Evolutionary conservation across 2,888 invertebrate genomes (phyloP).

Genomic region (Homarus gammarus): DNA sequence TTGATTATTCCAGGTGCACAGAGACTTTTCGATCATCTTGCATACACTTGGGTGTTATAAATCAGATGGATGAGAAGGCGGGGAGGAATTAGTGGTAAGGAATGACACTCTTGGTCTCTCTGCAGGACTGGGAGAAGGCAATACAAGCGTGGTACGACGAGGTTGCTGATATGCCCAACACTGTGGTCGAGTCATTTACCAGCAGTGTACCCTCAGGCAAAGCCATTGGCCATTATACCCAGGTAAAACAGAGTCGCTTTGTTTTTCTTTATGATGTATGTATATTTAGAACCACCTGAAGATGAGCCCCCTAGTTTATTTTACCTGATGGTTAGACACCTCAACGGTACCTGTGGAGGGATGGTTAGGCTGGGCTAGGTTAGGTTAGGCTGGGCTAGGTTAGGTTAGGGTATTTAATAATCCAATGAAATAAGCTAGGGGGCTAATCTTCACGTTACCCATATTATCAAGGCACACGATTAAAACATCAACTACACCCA

Average conservation of each 20-base stretch:
- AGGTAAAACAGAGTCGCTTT: background rate
- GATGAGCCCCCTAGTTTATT: no score
- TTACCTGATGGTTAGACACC: no score
- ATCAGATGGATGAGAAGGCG: no score
- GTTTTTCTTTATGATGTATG: background rate
- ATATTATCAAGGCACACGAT: background rate
- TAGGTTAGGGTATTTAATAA: background rate
- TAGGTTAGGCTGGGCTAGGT: background rate
- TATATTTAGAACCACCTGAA: no score
- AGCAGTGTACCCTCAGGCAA: background rate
- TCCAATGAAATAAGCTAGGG: background rate
- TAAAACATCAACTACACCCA: background rate
- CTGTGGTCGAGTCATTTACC: conserved; percentile 76
- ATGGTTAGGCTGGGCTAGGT: background rate
- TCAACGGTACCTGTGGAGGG: background rate
- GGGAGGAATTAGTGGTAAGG: no score
- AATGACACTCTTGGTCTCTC: no score
- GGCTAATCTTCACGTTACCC: background rate
- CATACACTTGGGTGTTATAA: no score
- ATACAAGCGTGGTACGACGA: conserved; percentile 77
- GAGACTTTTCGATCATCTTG: no score
- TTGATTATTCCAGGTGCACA: no score
- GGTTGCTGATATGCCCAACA: conserved; percentile 76
- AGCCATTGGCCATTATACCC: conserved; percentile 36
- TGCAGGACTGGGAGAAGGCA: conserved; percentile 76